Evolutionary conservation across 1,140 invertebrate species (phyloP), one percentile per base, ranked within the genome.

Genomic region (Procambarus virginalis): DNA sequence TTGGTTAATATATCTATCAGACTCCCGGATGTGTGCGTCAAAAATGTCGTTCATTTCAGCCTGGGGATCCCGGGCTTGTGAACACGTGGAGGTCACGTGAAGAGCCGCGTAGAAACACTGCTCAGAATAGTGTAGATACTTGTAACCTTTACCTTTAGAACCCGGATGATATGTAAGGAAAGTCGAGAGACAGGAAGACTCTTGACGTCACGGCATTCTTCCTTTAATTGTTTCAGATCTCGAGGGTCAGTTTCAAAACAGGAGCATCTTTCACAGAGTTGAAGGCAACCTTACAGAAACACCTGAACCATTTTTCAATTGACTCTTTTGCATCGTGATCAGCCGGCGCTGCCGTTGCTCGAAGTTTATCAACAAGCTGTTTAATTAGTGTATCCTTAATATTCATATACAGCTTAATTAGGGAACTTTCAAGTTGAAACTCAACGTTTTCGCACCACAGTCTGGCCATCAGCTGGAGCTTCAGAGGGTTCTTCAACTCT

Each of bases 401-500:
- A 17, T n/a, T n/a, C 46, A 6, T 34, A 55, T 85, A 85, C 0
- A 85, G 51, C 8, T 58, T 8, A 12, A 12, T 58, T 34, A 85
- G n/a, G 64, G 80, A 82, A 64, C 5, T 46, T 10, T 17, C 49
- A 22, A 9, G 70, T 22, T 14, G 3, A 58, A 60, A 60, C 48
- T 17, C 8, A 20, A 49, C 0, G 10, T 60, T 3, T 14, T 46
- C 70, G 77, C 8, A 49, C 82, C 82, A 85, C 6, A 85, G 2
- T 34, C 5, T 55, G 55, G 75, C 70, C 20, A 58, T 76, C 51
- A 85, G 55, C 45, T 34, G 49, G 9, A 85, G 55, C 49, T 77
- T 77, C 2, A 85, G 75, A 3, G 84, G 84, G 55, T 85, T 85
- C 14, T 2, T 85, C 48, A 85, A 55, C 20, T 85, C 73, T 6